Conservation (phyloP, 2,797 vertebrate genomes). For the Sebastes trivittatus region DNA sequence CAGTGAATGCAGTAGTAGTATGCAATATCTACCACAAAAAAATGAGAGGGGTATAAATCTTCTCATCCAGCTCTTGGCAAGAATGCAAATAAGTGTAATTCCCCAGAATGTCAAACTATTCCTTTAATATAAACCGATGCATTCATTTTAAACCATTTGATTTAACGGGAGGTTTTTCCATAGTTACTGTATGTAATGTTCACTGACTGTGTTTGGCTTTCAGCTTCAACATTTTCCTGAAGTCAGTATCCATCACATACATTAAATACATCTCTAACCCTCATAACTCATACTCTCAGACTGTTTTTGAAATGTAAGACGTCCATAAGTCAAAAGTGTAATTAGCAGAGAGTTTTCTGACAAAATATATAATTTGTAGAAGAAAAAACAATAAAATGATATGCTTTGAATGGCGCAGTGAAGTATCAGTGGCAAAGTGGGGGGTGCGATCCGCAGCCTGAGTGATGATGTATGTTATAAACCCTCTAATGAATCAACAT, state of each 20-base stretch:
- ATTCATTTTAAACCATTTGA: neutral
- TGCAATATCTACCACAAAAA: neutral
- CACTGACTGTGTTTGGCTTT: neutral
- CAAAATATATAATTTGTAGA: slow-evolving; percentile 6
- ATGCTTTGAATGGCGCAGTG: neutral
- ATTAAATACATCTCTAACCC: slow-evolving; percentile 7
- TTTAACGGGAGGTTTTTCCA: neutral
- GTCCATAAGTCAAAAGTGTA: slow-evolving; percentile 8
- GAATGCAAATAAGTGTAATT: neutral
- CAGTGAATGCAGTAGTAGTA: too few species aligned
- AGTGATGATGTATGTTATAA: slow-evolving; percentile 57
- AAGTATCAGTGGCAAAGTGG: slow-evolving; percentile 1
- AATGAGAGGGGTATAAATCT: neutral
- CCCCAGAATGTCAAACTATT: neutral
- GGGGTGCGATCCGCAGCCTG: neutral
- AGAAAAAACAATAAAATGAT: slow-evolving; percentile 22
- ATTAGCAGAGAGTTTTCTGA: slow-evolving; percentile 5
- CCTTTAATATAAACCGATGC: neutral
- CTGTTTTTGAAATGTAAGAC: slow-evolving; percentile 24
- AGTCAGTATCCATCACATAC: slow-evolving; percentile 17
- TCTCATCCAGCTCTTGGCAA: neutral
- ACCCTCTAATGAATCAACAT: slow-evolving; percentile 65
- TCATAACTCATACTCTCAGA: slow-evolving; percentile 9
- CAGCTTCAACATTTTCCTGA: neutral
- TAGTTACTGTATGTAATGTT: neutral